Evolutionary conservation across 2,888 invertebrate species (phyloP), one percentile per base, ranked within the genome.

Genomic region (Lepetodrilus schrolli): DNA sequence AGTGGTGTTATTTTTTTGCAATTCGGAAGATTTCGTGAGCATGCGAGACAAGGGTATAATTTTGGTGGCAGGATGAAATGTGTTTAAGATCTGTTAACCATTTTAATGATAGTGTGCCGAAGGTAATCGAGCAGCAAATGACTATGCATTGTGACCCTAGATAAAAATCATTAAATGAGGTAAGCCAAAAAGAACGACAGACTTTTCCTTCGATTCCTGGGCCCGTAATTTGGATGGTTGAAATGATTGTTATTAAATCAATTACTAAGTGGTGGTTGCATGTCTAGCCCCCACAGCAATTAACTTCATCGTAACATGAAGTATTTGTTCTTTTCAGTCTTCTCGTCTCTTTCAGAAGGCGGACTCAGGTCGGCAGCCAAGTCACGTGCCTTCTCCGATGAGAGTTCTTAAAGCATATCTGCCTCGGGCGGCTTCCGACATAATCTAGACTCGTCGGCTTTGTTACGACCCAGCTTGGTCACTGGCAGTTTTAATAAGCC

Each of bases 251-350:
- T 26, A 58, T 58, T 58, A 30, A 58, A 58, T 58, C 58, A 58
- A 21, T 58, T 30, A 58, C 58, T 58, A 58, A 58, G 58, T 58
- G 58, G 58, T 30, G 30, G 26, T 58, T 58, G 58, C 58, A 58
- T 58, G 58, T 58, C 30, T 23, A 34, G 58, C 58, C 34, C 58
- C 58, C 58, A 34, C 26, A 58, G 26, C 58, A 58, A 58, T 58
- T 58, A 58, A 26, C 58, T 30, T 30, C 26, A 58, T 58, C 58
- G 34, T 58, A 58, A 30, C 58, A 58, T 30, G 34, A 30, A 58
- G 58, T 58, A 17, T 30, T 17, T 58, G 17, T 8, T 58, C 58
- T 58, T 58, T 30, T 58, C 17, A 23, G 30, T 17, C 26, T 13
- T 58, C 30, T 58, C 17, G 8, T 58, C 58, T 1, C 30, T 7